Evolutionary conservation across 1,140 invertebrate species (phyloP).

Genomic region (Cyclina sinensis): DNA sequence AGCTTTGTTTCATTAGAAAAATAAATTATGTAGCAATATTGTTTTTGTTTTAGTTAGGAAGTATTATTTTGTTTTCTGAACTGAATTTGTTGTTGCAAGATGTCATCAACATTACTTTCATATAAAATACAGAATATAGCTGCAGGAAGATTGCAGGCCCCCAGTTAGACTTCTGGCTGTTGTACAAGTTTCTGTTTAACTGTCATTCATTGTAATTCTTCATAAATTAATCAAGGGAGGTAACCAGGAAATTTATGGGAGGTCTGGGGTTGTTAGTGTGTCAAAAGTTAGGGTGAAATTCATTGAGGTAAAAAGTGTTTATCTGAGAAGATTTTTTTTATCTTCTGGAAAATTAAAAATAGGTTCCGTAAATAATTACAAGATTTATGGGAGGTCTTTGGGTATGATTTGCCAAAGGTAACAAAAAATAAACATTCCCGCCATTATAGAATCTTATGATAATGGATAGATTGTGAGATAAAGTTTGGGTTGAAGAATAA

Average conservation of each 20-base stretch:
- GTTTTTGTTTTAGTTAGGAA: too few relatives aligned
- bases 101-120: too few relatives aligned
- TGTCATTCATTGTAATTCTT: constrained; percentile 48
- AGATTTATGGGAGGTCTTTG: constrained; percentile 19
- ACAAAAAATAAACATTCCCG: not conserved
- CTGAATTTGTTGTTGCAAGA: too few relatives aligned
- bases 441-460: too few relatives aligned
- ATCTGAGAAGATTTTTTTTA: not conserved
- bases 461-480: too few relatives aligned
- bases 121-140: too few relatives aligned
- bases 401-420: not conserved
- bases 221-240: constrained; percentile 53
- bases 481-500: too few relatives aligned
- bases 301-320: not conserved
- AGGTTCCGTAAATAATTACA: not conserved
- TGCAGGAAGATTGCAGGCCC: not conserved
- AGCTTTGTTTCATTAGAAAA: too few relatives aligned
- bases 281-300: constrained; percentile 7
- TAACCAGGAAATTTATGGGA: constrained; percentile 50
- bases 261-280: constrained; percentile 33
- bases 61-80: too few relatives aligned
- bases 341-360: constrained; percentile 4
- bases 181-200: constrained; percentile 50
- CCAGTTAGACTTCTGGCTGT: constrained; percentile 25
- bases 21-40: too few relatives aligned